Evolutionary conservation across 2,888 invertebrate species (phyloP), one percentile per base, ranked within the genome.

Genomic region (Cylloceria caligata): DNA sequence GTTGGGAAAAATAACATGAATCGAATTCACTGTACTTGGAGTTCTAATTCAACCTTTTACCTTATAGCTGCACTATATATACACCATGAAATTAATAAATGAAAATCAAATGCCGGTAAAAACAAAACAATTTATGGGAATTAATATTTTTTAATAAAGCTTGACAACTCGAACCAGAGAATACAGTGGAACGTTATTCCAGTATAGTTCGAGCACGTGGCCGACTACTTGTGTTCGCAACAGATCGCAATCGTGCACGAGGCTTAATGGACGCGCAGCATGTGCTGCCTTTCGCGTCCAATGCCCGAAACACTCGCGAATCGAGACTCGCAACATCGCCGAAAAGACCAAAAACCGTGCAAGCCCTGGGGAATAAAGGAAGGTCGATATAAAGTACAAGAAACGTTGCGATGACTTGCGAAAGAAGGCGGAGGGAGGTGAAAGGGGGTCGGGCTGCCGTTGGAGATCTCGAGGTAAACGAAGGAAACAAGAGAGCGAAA

Each of bases 401-500:
- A 39, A 13, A 24, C 13, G 42, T 64, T 64, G 42, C 71, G 52
- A 68, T 19, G 68, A 57, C 27, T 60, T 57, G 60, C 42, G 57
- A 45, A 5, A 52, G 42, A 30, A 1, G 27, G 2, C n/a, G 9
- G 39, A n/a, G 39, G 21, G 21, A 9, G n/a, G 21, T n/a, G n/a
- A n/a, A n/a, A n/a, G n/a, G n/a, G n/a, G n/a, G n/a, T n/a, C n/a
- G 47, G 57, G 16, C 62, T 36, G 78, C 34, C 57, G 55, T 39
- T 52, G 65, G n/a, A 27, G 24, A n/a, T 57, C 30, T 55, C 52
- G 27, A 7, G 49, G 21, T 49, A 9, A 73, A 39, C 67, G 49
- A 68, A 60, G 57, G 60, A 68, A 76, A 68, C 45, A 73, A 47
- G 42, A 62, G 21, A 73, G n/a, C 39, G 64, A 82, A 49, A 71